Base-by-base conservation (phyloP, 2,888 invertebrate genomes). In the Parnassius smintheus region DNA sequence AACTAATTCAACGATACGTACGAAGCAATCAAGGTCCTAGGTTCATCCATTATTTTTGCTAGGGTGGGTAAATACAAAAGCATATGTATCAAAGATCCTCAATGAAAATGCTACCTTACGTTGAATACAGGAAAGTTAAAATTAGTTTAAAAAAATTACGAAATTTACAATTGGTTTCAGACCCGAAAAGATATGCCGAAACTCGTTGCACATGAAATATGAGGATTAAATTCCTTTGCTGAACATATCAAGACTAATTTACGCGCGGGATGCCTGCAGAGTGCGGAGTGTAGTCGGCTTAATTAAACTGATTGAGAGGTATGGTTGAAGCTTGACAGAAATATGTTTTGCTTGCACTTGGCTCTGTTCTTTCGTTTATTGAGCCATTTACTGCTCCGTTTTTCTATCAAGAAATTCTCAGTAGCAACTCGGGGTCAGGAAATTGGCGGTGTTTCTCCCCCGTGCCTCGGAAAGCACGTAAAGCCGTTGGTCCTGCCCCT, bases 241-340 rank as follows among this genome's bases (percentile, higher is more conserved):
- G 88, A 88, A 88, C 86, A 90, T 90, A 91, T 91, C 88, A 83
- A 89, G 89, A 84, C 88, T 88, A 91, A 91, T 91, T 90, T 91
- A 89, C 88, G 86, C 85, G 77, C 68, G 78, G 82, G 80, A 78
- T 81, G 83, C 83, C 70, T 80, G 82, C 78, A 81, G 67, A 75
- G 71, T 68, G 76, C 63, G 72, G 74, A 70, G 75, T 73, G 74
- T 78, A 74, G 78, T 80, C 74, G 76, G 80, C 78, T 79, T 81
- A 86, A 88, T 86, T 85, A 84, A 88, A 85, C 88, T 88, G 90
- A 91, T 90, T 87, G 88, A 88, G 89, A 85, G 85, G 85, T 84
- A 86, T 87, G 85, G 81, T 74, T 78, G 73, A 80, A 83, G 76
- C 80, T 81, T 80, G 72, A 75, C 71, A 72, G 79, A 75, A 77